phyloP scores from a whole-genome alignment of 2,797 vertebrate species.

The Rousettus madagascariensis region DNA sequence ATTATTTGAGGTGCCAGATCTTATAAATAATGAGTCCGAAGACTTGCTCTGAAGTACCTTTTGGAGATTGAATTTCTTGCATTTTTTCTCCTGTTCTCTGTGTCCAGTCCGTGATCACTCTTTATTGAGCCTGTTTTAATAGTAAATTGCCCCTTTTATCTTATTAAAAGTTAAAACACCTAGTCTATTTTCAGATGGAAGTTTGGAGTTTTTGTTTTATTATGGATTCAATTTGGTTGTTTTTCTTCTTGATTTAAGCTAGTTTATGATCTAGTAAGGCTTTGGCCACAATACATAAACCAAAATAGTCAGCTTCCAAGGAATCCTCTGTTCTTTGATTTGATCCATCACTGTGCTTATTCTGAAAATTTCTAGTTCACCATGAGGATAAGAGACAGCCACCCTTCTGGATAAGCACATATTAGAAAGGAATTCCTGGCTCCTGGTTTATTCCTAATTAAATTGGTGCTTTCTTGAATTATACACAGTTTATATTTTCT shows the following conservation, averaged over 20 bases:
- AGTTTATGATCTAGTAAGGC: not conserved
- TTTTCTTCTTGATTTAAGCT: not conserved
- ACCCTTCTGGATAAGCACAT: not conserved
- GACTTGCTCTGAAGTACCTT: not conserved
- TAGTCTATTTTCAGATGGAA: constrained; percentile 7
- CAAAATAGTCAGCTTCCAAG: not conserved
- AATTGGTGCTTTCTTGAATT: not conserved
- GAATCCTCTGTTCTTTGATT: constrained; percentile 16
- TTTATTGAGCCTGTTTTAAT: constrained; percentile 10
- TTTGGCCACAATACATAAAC: not conserved
- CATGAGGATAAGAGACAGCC: not conserved
- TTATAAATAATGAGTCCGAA: not conserved
- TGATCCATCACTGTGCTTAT: not conserved
- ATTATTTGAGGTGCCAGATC: not conserved
- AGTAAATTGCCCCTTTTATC: not conserved
- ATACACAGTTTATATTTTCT: constrained; percentile 26
- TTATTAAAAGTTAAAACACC: not conserved
- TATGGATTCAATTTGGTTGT: constrained; percentile 2
- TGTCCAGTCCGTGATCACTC: not conserved
- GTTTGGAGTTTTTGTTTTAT: not conserved
- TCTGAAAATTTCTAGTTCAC: constrained; percentile 17
- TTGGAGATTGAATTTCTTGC: not conserved
- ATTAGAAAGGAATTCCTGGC: not conserved
- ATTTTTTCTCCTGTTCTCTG: not conserved
- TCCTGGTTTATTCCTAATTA: not conserved